Conservation (phyloP, 2,113 vertebrate species). For the Papio anubis region DNA sequence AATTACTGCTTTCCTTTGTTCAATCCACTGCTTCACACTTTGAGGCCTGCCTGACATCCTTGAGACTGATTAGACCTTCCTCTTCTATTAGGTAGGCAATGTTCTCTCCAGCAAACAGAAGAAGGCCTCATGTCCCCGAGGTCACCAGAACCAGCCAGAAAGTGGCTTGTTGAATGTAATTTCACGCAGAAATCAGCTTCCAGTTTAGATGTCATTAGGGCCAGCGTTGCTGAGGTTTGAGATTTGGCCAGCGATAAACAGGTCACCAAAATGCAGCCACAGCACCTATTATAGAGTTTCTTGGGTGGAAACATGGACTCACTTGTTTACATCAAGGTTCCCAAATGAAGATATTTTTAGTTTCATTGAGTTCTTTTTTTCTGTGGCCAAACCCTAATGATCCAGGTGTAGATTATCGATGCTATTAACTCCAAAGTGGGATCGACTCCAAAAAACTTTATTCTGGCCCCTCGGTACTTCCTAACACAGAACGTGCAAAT, state of each 20-base stretch:
- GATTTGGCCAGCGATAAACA: neutral
- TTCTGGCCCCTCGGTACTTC: neutral
- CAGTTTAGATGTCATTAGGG: conserved; percentile 15
- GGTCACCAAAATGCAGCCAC: neutral
- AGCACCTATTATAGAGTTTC: neutral
- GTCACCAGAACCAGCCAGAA: conserved; percentile 23
- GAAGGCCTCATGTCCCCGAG: neutral
- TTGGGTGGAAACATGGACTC: neutral
- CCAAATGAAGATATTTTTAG: neutral
- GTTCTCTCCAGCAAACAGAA: conserved; percentile 56
- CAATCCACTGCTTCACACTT: neutral
- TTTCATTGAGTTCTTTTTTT: neutral
- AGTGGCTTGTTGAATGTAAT: neutral
- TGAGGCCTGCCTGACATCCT: neutral
- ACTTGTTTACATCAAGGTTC: too few relatives aligned
- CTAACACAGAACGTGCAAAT: neutral
- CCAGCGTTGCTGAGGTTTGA: neutral
- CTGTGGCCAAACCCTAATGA: neutral
- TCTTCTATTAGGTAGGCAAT: conserved; percentile 36
- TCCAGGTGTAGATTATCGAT: neutral
- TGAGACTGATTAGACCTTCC: conserved; percentile 4
- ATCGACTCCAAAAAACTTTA: neutral
- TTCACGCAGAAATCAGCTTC: neutral
- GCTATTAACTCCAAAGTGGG: neutral
- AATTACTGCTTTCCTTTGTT: conserved; percentile 62